Evolutionary conservation across 1,140 invertebrate genomes (phyloP).

Genomic region (Dreissena polymorpha): DNA sequence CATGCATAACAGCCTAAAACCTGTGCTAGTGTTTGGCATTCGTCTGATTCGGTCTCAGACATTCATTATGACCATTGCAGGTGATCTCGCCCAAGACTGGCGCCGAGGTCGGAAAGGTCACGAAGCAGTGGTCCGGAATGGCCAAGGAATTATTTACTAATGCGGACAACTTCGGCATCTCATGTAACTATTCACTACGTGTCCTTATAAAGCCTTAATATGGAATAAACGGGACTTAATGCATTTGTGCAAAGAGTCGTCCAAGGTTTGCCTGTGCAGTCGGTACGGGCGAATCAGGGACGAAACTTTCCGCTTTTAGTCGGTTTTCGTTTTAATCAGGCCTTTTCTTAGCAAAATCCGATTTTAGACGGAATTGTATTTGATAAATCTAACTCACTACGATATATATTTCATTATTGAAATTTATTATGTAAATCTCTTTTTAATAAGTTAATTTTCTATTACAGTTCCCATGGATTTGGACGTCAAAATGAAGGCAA

Average conservation of each 20-base stretch:
- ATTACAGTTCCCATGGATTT: constrained; percentile 86
- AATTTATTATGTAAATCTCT: too few relatives aligned
- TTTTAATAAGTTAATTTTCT: not conserved
- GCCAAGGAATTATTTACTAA: constrained; percentile 65
- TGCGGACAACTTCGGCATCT: constrained; percentile 71
- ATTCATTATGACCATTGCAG: constrained; percentile 17
- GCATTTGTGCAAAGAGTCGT: too few relatives aligned
- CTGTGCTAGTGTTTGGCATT: not conserved
- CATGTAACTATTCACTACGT: constrained; percentile 57
- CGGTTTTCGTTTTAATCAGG: too few relatives aligned
- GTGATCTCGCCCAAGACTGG: constrained; percentile 37
- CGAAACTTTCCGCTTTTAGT: too few relatives aligned
- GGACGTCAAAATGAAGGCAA: constrained; percentile 90
- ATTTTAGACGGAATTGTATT: too few relatives aligned
- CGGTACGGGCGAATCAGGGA: too few relatives aligned
- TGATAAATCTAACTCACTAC: too few relatives aligned
- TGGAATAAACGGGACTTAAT: too few relatives aligned
- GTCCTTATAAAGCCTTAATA: too few relatives aligned
- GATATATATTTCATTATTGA: too few relatives aligned
- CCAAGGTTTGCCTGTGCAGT: too few relatives aligned
- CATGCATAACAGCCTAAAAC: not conserved
- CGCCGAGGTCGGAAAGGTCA: constrained; percentile 63
- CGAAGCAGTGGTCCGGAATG: constrained; percentile 69
- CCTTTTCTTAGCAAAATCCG: too few relatives aligned
- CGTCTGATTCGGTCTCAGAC: not conserved